phyloP scores from a whole-genome alignment of 2,113 vertebrate genomes.

The Narcine bancroftii region DNA sequence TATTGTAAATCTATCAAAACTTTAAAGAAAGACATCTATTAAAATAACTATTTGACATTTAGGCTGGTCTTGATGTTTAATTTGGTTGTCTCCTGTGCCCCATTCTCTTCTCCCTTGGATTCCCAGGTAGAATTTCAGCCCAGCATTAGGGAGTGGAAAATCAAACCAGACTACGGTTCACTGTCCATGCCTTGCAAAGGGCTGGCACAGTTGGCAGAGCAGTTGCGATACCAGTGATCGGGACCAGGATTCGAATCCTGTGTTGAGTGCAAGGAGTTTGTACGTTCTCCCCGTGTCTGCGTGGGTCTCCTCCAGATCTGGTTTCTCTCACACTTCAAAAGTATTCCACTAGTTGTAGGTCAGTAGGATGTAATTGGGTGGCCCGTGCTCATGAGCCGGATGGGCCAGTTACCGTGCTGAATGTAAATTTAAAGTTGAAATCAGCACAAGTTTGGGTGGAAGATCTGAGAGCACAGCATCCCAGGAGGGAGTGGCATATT shows the following conservation, averaged over 20 bases:
- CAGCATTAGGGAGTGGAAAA: background rate
- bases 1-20: conserved; percentile 27
- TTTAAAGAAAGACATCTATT: conserved; percentile 26
- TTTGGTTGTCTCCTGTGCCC: background rate
- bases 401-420: no score
- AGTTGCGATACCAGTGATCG: no score
- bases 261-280: no score
- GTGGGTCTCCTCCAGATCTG: no score
- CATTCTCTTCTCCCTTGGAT: background rate
- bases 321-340: no score
- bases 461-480: background rate
- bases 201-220: no score
- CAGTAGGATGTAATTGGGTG: no score
- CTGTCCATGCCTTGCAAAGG: background rate
- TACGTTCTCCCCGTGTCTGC: no score
- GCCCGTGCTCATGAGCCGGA: no score
- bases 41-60: conserved; percentile 27
- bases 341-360: no score
- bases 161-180: background rate
- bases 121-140: background rate
- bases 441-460: background rate
- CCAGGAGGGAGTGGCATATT: background rate
- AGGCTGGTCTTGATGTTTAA: background rate
- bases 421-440: no score
- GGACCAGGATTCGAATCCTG: no score